Conservation (phyloP, 2,888 invertebrate genomes). For the Himalopsyche kuldschensis region DNA sequence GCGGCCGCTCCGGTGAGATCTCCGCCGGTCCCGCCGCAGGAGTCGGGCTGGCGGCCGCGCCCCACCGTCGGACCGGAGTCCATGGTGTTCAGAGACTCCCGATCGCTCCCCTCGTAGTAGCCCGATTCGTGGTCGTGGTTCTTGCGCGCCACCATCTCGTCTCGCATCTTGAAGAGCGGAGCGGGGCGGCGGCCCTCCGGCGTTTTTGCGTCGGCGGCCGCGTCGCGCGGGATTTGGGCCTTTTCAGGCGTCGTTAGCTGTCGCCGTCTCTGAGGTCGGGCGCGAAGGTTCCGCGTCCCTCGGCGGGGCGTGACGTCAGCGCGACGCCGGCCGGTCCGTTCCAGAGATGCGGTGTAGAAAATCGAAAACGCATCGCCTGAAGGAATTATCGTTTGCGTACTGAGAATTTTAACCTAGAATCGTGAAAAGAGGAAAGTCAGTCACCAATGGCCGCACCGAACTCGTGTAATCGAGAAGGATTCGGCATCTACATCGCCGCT, state of each 20-base stretch:
- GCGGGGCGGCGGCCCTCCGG: background rate
- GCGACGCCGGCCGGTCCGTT: background rate
- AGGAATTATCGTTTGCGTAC: background rate
- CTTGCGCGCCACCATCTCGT: conserved; percentile 64
- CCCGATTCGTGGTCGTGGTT: conserved; percentile 80
- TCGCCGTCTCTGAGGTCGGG: background rate
- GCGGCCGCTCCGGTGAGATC: conserved; percentile 9
- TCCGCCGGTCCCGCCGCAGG: conserved; percentile 5
- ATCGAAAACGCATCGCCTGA: background rate
- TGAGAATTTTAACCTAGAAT: no score
- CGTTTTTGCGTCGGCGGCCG: background rate
- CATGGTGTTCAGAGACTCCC: conserved; percentile 60
- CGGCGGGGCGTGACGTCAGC: background rate
- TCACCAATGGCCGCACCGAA: no score
- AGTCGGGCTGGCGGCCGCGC: background rate
- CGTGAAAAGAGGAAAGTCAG: no score
- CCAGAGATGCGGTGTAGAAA: background rate
- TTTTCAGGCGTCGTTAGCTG: conserved; percentile 1
- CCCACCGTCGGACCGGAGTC: conserved; percentile 46
- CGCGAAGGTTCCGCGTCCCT: background rate
- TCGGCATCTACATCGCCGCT: no score
- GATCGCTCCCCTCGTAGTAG: conserved; percentile 77
- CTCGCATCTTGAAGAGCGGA: conserved; percentile 34
- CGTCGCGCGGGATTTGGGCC: background rate
- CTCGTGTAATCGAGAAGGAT: no score